Evolutionary conservation across 2,797 vertebrate species (phyloP).

Genomic region (Miichthys miiuy): DNA sequence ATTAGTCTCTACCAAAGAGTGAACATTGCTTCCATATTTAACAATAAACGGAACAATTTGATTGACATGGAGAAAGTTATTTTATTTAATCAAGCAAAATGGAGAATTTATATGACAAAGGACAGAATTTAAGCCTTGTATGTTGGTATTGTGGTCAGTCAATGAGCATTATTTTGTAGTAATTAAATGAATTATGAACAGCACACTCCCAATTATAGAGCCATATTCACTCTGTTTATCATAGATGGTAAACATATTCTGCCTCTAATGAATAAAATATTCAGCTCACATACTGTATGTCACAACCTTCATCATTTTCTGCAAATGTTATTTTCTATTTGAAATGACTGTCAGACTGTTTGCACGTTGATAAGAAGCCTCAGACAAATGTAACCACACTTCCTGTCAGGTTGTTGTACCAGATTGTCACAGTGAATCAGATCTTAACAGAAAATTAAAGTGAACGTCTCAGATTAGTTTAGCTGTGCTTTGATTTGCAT

Average conservation of each 20-base stretch:
- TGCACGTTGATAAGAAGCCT: conserved; percentile 30
- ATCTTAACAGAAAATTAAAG: conserved; percentile 37
- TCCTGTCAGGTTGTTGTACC: conserved; percentile 11
- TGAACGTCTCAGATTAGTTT: conserved; percentile 3
- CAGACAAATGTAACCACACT: not conserved
- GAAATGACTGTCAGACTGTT: conserved; percentile 11
- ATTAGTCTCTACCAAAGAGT: too few relatives aligned
- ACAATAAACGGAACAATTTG: too few relatives aligned
- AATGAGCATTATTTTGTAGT: not conserved
- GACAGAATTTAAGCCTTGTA: not conserved
- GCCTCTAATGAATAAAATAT: not conserved
- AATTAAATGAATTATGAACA: not conserved
- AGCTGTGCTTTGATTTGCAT: conserved; percentile 21
- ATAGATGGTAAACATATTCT: not conserved
- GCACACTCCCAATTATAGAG: not conserved
- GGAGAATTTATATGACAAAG: too few relatives aligned
- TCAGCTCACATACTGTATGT: not conserved
- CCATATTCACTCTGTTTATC: not conserved
- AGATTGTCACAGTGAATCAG: conserved; percentile 31
- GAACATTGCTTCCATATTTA: too few relatives aligned
- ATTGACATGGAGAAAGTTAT: too few relatives aligned
- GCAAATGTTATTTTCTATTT: conserved; percentile 16
- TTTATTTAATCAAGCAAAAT: too few relatives aligned
- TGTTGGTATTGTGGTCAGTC: not conserved
- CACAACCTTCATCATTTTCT: not conserved